Evolutionary conservation across 2,113 vertebrate genomes (phyloP).

Genomic region (Boulengeromyrus knoepffleri): DNA sequence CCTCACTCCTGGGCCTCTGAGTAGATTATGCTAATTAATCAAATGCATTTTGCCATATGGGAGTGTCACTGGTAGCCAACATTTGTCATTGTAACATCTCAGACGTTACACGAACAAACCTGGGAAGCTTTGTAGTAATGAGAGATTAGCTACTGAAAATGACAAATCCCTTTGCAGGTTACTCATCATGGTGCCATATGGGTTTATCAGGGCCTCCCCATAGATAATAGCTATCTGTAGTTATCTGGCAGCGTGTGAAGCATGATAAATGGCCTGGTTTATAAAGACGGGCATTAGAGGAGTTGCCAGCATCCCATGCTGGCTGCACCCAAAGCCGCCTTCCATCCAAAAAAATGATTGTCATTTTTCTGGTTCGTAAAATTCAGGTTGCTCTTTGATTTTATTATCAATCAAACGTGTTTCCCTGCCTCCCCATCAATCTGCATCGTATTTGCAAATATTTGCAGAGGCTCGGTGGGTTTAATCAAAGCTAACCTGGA

Average conservation of each 20-base stretch:
- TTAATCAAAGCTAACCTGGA: neutral
- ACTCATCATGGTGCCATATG: neutral
- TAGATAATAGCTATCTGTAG: neutral
- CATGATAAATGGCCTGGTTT: neutral
- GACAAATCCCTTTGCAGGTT: neutral
- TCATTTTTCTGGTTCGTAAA: neutral
- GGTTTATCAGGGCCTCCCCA: neutral
- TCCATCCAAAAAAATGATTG: neutral
- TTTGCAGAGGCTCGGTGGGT: neutral
- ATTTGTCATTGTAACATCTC: conserved; percentile 9
- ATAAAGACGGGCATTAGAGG: neutral
- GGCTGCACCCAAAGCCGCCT: neutral
- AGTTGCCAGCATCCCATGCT: too few species aligned
- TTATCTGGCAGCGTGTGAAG: neutral
- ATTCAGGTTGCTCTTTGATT: neutral
- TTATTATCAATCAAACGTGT: neutral
- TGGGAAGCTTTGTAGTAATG: neutral
- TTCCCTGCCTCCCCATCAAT: neutral
- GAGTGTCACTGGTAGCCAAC: neutral
- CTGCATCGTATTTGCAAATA: neutral
- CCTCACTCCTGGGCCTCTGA: neutral
- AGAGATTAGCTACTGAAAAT: neutral
- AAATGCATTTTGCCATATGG: conserved; percentile 11
- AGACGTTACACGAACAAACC: neutral
- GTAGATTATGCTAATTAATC: neutral